These are phyloP conservation scores for Empis livida DNA, from an alignment of 2,888 invertebrate species.

Conservation along the genomic window DNA sequence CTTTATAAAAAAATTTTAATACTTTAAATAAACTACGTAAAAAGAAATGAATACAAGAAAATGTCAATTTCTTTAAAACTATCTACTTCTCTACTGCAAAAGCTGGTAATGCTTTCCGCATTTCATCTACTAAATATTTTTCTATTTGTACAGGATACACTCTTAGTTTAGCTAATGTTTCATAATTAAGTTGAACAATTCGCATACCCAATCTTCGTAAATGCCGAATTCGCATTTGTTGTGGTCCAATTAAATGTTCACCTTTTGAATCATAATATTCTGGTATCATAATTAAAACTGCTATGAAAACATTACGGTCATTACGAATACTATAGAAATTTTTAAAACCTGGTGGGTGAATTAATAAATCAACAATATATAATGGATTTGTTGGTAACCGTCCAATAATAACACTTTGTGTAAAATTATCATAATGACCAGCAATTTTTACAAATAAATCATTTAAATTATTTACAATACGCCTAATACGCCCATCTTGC, in stretches of 20 bases:
- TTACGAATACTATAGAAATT: slow-evolving; percentile 37
- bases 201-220: slow-evolving; percentile 48
- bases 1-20: too few relatives aligned
- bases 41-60: background rate
- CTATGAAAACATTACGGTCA: slow-evolving; percentile 39
- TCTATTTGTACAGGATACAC: slow-evolving; percentile 38
- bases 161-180: slow-evolving; percentile 38
- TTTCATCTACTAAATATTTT: slow-evolving; percentile 39
- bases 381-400: slow-evolving; percentile 43
- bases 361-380: slow-evolving; percentile 46
- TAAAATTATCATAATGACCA: slow-evolving; percentile 38
- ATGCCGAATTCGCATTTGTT: slow-evolving; percentile 49
- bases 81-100: background rate
- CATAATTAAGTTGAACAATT: slow-evolving; percentile 46
- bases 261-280: slow-evolving; percentile 50
- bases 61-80: background rate
- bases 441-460: slow-evolving; percentile 36
- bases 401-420: slow-evolving; percentile 40
- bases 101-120: slow-evolving; percentile 26
- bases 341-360: slow-evolving; percentile 39
- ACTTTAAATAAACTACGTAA: too few relatives aligned
- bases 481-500: slow-evolving; percentile 42
- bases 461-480: slow-evolving; percentile 38
- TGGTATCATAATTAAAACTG: slow-evolving; percentile 48
- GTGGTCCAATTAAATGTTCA: slow-evolving; percentile 45